A percentile compares a stretch with the other conserved stretches of the same genome.
phyloP scores from a whole-genome alignment of 2,113 vertebrate genomes.

The Murina feae region DNA sequence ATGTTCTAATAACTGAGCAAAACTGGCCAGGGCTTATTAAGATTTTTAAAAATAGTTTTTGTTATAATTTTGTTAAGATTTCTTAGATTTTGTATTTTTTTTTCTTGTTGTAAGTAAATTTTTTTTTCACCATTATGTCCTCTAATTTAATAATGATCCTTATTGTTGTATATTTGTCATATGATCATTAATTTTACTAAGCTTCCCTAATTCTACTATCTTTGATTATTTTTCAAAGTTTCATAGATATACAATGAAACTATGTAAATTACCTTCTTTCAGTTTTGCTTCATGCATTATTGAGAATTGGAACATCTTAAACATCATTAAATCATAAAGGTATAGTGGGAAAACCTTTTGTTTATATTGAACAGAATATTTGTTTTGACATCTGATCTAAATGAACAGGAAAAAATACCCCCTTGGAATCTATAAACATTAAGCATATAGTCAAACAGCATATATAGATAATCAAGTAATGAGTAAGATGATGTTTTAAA shows the following conservation, averaged over 20 bases:
- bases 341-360: not conserved
- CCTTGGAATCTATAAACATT: not conserved
- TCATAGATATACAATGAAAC: not conserved
- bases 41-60: not conserved
- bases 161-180: not conserved
- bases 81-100: not conserved
- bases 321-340: not conserved
- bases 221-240: not conserved
- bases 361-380: not conserved
- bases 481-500: not conserved
- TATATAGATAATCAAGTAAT: not conserved
- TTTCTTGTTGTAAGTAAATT: not conserved
- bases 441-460: not conserved
- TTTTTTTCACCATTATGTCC: not conserved
- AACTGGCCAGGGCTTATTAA: too few relatives aligned
- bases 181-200: not conserved
- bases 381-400: not conserved
- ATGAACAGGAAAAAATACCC: not conserved
- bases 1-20: too few relatives aligned
- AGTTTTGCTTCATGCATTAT: not conserved
- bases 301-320: not conserved
- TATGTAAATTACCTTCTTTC: not conserved
- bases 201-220: not conserved
- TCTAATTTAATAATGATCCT: not conserved
- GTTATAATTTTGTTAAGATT: not conserved